phyloP scores from a whole-genome alignment of 1,140 invertebrate genomes.

The Drosophila arawakana region DNA sequence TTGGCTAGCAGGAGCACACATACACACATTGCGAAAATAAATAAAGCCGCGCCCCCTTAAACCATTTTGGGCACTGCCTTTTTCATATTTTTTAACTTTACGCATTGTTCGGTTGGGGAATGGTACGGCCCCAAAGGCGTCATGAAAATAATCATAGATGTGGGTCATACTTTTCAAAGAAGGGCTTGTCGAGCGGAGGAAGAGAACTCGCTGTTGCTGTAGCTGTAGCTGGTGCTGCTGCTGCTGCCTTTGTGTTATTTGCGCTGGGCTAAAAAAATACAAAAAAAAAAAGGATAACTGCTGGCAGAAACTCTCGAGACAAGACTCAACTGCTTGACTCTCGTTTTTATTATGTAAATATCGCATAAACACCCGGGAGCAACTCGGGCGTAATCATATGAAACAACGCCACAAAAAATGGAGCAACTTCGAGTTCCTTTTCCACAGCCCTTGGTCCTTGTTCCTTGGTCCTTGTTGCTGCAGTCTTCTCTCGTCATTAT shows the following conservation, averaged over 20 bases:
- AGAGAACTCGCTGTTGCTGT: background rate
- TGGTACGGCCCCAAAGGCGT: constrained; percentile 71
- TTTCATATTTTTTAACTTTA: constrained; percentile 76
- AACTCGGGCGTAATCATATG: constrained; percentile 70
- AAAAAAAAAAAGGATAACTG: constrained; percentile 60
- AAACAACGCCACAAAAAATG: constrained; percentile 61
- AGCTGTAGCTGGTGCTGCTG: background rate
- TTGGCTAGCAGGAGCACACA: background rate
- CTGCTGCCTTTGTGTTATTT: constrained; percentile 46
- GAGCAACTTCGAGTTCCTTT: constrained; percentile 33
- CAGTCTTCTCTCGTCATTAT: constrained; percentile 70
- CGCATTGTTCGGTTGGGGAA: constrained; percentile 51
- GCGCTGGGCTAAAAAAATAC: constrained; percentile 39
- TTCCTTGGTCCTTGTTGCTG: constrained; percentile 12
- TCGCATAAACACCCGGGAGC: constrained; percentile 81
- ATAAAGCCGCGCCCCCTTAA: constrained; percentile 16
- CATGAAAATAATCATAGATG: constrained; percentile 82
- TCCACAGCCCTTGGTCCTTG: background rate
- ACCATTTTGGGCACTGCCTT: constrained; percentile 36
- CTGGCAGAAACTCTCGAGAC: constrained; percentile 50
- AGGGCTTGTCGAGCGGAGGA: background rate
- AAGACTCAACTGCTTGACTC: constrained; percentile 50
- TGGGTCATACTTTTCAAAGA: constrained; percentile 67
- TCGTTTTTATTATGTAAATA: constrained; percentile 84
- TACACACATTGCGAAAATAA: constrained; percentile 9